Evolutionary conservation across 2,113 vertebrate species (phyloP).

Genomic region (Saguinus midas): DNA sequence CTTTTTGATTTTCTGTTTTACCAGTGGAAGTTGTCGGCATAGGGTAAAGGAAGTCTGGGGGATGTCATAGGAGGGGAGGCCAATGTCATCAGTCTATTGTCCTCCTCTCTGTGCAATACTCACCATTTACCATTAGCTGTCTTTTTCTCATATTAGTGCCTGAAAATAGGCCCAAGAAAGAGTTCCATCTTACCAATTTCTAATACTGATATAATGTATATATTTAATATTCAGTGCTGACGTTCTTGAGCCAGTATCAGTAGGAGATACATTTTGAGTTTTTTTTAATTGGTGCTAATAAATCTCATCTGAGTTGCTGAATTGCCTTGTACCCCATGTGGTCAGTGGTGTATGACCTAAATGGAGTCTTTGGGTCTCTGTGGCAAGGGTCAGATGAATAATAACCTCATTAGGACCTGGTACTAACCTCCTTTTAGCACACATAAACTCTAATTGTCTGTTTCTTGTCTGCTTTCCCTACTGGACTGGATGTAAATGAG

Average conservation of each 20-base stretch:
- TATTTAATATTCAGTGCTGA: background rate
- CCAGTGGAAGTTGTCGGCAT: background rate
- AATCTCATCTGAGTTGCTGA: background rate
- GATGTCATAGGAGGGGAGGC: background rate
- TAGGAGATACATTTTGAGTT: background rate
- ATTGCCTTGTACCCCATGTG: background rate
- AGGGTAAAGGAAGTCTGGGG: background rate
- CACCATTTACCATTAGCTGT: background rate
- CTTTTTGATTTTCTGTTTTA: background rate
- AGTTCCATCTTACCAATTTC: background rate
- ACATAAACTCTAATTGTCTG: constrained; percentile 2
- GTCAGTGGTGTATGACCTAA: background rate
- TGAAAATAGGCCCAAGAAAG: background rate
- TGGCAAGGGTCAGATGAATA: constrained; percentile 7
- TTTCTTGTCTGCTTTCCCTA: background rate
- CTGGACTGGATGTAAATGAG: background rate
- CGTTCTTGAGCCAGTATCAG: background rate
- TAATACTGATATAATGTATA: background rate
- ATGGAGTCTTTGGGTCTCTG: background rate
- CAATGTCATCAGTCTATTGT: background rate
- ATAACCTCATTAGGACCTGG: background rate
- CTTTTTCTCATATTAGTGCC: background rate
- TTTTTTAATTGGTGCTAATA: background rate
- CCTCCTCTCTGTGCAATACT: background rate
- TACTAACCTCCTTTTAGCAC: background rate